A percentile compares a stretch with the other conserved stretches of the same genome.
These are phyloP conservation scores for Carcina quercana DNA, from an alignment of 2,888 invertebrate species.

Conservation along the genomic window DNA sequence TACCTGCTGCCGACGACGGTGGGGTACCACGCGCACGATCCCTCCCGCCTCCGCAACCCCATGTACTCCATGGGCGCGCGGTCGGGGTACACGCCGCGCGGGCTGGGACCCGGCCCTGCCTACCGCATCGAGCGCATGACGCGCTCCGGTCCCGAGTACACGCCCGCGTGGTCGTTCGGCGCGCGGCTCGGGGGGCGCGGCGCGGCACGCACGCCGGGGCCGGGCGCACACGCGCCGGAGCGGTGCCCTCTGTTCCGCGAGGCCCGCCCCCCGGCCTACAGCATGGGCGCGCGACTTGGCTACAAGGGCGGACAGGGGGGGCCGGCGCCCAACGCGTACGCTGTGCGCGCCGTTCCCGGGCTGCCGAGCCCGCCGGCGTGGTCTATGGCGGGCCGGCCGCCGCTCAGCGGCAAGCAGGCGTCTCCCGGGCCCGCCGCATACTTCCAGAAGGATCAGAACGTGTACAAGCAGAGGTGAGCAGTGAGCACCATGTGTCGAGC, in stretches of 20 bases:
- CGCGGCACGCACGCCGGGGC: constrained; percentile 69
- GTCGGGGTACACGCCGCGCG: constrained; percentile 52
- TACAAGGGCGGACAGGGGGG: constrained; percentile 52
- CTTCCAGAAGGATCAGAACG: constrained; percentile 53
- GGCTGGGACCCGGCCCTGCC: constrained; percentile 62
- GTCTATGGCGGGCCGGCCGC: constrained; percentile 54
- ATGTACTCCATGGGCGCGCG: constrained; percentile 76
- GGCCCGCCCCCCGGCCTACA: constrained; percentile 72
- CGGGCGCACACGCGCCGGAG: constrained; percentile 78
- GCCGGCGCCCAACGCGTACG: constrained; percentile 79
- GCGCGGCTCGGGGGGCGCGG: constrained; percentile 36
- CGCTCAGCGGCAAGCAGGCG: constrained; percentile 35
- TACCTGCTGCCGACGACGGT: constrained; percentile 77
- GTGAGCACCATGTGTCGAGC: background rate
- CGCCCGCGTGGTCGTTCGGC: constrained; percentile 73
- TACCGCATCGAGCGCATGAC: constrained; percentile 59
- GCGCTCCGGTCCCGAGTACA: constrained; percentile 42
- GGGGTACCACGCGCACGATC: constrained; percentile 77
- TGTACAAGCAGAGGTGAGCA: constrained; percentile 24
- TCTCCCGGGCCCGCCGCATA: constrained; percentile 74
- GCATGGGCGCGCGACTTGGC: constrained; percentile 66
- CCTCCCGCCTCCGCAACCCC: constrained; percentile 75
- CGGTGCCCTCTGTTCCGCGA: constrained; percentile 68
- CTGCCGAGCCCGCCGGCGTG: constrained; percentile 47
- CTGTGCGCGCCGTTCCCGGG: constrained; percentile 50